Conservation (phyloP, 2,113 vertebrate genomes). For the Empidonax traillii region DNA sequence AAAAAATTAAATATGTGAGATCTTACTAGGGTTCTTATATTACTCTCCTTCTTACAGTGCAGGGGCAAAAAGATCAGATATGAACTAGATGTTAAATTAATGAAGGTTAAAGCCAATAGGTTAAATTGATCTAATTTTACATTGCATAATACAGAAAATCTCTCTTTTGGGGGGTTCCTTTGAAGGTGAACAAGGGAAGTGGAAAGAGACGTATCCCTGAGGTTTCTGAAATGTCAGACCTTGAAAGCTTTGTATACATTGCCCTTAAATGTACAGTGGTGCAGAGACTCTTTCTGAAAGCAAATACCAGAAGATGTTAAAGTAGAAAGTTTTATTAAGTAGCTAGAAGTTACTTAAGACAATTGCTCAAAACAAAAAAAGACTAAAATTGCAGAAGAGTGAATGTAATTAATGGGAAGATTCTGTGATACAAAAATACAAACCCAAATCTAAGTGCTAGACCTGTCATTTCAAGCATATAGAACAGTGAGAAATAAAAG, state of each 20-base stretch:
- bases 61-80: not conserved
- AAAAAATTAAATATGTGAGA: not conserved
- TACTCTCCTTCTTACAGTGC: not conserved
- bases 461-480: not conserved
- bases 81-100: not conserved
- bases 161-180: not conserved
- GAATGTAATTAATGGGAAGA: not conserved
- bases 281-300: not conserved
- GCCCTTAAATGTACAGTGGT: not conserved
- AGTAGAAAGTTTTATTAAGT: not conserved
- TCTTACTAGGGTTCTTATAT: not conserved
- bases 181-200: not conserved
- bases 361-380: not conserved
- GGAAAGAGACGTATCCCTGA: not conserved
- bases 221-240: not conserved
- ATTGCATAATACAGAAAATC: not conserved
- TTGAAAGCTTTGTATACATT: not conserved
- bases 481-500: not conserved
- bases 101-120: not conserved
- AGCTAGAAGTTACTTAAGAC: not conserved
- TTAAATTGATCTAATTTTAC: constrained; percentile 10
- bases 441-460: not conserved
- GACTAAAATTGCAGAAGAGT: not conserved
- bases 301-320: not conserved
- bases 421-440: not conserved